Percentiles rank a stretch among this genome's conserved stretches.
These are phyloP conservation scores for Pangasianodon hypophthalmus DNA, from an alignment of 2,113 vertebrate species.

Conservation along the genomic window DNA sequence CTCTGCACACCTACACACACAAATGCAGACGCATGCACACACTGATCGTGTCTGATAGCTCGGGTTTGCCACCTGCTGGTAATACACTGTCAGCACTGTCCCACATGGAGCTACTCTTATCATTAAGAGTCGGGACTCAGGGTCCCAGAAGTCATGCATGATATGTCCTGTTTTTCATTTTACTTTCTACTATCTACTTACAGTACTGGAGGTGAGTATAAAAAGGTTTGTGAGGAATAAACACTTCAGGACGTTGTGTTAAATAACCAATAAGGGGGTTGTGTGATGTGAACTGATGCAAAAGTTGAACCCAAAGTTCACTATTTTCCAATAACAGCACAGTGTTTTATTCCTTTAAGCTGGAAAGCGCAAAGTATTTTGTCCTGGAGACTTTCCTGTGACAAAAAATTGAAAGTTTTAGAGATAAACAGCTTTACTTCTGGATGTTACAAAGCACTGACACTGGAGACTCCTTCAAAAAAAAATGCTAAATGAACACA, in stretches of 20 bases:
- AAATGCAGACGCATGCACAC: background rate
- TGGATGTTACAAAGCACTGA: too few species aligned
- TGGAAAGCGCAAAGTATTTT: too few species aligned
- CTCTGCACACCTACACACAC: background rate
- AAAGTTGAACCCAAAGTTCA: background rate
- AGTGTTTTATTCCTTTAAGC: background rate
- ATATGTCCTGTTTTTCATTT: too few species aligned
- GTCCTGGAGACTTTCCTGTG: too few species aligned
- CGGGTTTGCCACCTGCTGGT: conserved; percentile 47
- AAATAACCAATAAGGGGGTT: background rate
- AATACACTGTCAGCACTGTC: background rate
- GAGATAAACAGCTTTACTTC: too few species aligned
- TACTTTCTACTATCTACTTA: background rate
- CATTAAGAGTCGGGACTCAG: background rate
- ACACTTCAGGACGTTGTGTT: background rate
- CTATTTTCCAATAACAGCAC: background rate
- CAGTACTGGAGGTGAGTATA: background rate
- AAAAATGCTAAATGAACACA: background rate
- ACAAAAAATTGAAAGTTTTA: too few species aligned
- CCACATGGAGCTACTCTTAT: background rate
- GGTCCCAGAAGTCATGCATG: background rate
- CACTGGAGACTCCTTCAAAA: background rate
- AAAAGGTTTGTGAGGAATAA: background rate
- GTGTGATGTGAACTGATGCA: background rate
- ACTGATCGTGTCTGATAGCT: conserved; percentile 26